These are phyloP conservation scores for Panagrolaimus sp. DNA, from an alignment of 1,140 invertebrate species.

Conservation along the genomic window DNA sequence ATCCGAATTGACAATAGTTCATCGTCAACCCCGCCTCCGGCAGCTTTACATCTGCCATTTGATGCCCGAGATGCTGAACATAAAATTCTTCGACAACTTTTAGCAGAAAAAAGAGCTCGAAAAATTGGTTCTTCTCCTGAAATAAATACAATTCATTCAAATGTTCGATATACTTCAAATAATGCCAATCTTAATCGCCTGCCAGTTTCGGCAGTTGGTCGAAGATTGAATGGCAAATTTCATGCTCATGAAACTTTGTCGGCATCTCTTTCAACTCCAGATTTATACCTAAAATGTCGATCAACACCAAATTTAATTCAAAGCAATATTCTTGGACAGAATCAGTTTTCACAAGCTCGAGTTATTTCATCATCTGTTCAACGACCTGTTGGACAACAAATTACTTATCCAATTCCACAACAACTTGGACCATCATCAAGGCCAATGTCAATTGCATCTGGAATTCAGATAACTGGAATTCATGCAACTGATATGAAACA, in stretches of 20 bases:
- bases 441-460: too few relatives aligned
- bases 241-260: background rate
- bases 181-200: slow-evolving; percentile 3
- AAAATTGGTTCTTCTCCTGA: slow-evolving; percentile 52
- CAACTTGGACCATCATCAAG: background rate
- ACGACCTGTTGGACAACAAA: slow-evolving; percentile 32
- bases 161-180: slow-evolving; percentile 27
- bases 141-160: slow-evolving; percentile 44
- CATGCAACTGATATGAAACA: background rate
- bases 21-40: background rate
- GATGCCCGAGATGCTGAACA: slow-evolving; percentile 27
- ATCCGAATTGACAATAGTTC: background rate
- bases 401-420: slow-evolving; percentile 42
- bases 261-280: slow-evolving; percentile 13
- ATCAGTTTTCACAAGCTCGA: slow-evolving; percentile 30
- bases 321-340: background rate
- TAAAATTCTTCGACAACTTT: slow-evolving; percentile 34
- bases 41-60: slow-evolving; percentile 21
- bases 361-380: slow-evolving; percentile 28
- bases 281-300: slow-evolving; percentile 25
- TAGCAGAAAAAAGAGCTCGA: slow-evolving; percentile 28
- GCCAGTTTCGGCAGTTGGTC: background rate
- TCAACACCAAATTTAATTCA: slow-evolving; percentile 1
- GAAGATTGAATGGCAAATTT: background rate
- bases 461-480: background rate